phyloP scores from a whole-genome alignment of 2,113 vertebrate genomes.

The Perca flavescens region DNA sequence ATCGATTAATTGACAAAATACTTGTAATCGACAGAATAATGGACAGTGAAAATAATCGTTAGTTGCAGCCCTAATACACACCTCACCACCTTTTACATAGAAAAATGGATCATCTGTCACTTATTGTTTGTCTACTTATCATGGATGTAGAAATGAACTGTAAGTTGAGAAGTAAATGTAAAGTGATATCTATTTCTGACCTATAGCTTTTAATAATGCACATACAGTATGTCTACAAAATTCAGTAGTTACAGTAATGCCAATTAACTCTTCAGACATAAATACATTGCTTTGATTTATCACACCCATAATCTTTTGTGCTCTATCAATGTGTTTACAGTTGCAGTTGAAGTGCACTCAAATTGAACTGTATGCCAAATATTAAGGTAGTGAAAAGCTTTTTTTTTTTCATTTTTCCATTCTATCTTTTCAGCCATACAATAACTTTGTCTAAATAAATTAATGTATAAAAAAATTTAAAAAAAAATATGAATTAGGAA shows the following conservation, averaged over 20 bases:
- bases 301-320: slow-evolving; percentile 5
- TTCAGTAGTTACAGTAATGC: background rate
- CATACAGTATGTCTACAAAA: background rate
- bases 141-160: background rate
- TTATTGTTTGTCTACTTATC: background rate
- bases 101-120: background rate
- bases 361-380: background rate
- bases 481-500: background rate
- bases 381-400: slow-evolving; percentile 10
- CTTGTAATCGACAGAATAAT: too few species aligned
- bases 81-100: background rate
- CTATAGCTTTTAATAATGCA: background rate
- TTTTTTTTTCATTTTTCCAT: slow-evolving; percentile 1
- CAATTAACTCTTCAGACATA: background rate
- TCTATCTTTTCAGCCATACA: slow-evolving; percentile 7
- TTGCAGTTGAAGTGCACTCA: slow-evolving; percentile 19
- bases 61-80: background rate
- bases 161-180: background rate
- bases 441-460: background rate
- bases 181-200: background rate
- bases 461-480: background rate
- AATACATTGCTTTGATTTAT: background rate
- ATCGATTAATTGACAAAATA: too few species aligned
- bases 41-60: too few species aligned
- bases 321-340: slow-evolving; percentile 21